Conservation (phyloP, 2,888 invertebrate species). For the Brenthis daphne region DNA sequence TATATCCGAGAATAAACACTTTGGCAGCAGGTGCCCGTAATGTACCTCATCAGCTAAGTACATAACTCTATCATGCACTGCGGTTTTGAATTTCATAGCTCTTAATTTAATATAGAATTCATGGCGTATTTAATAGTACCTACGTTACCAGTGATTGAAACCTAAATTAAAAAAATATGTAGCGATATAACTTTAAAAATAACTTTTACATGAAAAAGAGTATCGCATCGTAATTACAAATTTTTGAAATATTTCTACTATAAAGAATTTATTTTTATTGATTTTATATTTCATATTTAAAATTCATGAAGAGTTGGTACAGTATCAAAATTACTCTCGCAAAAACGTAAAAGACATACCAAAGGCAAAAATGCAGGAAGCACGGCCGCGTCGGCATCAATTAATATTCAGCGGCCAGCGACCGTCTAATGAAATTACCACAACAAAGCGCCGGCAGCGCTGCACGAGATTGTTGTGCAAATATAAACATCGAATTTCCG, state of each 20-base stretch:
- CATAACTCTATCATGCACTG: slow-evolving; percentile 25
- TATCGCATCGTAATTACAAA: not conserved
- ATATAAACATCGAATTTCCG: slow-evolving; percentile 74
- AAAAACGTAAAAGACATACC: slow-evolving; percentile 33
- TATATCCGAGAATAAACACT: slow-evolving; percentile 37
- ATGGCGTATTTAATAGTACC: not conserved
- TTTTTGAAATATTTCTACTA: not conserved
- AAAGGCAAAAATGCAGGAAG: slow-evolving; percentile 54
- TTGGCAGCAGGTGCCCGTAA: slow-evolving; percentile 31
- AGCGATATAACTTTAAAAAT: too few species aligned
- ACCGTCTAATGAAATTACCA: slow-evolving; percentile 76
- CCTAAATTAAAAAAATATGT: too few species aligned
- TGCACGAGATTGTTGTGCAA: slow-evolving; percentile 69
- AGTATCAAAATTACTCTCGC: slow-evolving; percentile 17
- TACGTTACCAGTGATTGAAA: too few species aligned
- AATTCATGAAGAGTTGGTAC: slow-evolving; percentile 14
- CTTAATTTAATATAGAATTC: slow-evolving; percentile 11
- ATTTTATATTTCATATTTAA: slow-evolving; percentile 6
- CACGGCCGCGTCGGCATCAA: slow-evolving; percentile 50
- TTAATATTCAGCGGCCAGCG: slow-evolving; percentile 71
- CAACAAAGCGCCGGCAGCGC: slow-evolving; percentile 68
- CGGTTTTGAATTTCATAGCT: slow-evolving; percentile 21
- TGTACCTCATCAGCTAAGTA: slow-evolving; percentile 37
- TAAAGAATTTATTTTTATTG: not conserved
- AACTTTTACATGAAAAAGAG: not conserved